Percentiles rank a stretch among this genome's conserved stretches.
phyloP scores from a whole-genome alignment of 64 coral and sea anemone species.

The Montipora cactus region DNA sequence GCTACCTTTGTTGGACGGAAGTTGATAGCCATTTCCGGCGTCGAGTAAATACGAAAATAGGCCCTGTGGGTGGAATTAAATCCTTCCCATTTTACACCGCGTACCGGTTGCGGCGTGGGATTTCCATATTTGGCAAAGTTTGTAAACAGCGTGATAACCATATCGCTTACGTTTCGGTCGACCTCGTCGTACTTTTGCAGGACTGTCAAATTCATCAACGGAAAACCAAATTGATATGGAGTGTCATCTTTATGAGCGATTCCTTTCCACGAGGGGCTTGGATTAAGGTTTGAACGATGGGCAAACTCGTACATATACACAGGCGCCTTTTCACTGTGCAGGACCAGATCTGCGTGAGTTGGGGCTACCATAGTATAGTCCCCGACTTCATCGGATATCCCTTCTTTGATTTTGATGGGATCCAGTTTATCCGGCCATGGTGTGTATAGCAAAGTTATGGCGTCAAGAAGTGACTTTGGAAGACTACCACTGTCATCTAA shows the following conservation, averaged over 20 bases:
- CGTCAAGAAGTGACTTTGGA: conserved; percentile 13
- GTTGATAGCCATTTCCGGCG: conserved; percentile 45
- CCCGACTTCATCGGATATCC: conserved; percentile 50
- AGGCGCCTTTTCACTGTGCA: conserved; percentile 59
- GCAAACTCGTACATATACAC: conserved; percentile 74
- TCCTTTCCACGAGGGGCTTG: conserved; percentile 61
- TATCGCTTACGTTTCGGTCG: conserved; percentile 76
- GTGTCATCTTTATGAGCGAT: conserved; percentile 75
- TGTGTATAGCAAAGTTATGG: conserved; percentile 61
- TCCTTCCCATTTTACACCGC: conserved; percentile 36
- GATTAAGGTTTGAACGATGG: conserved; percentile 44
- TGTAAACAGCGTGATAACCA: conserved; percentile 72
- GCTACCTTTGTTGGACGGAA: conserved; percentile 45
- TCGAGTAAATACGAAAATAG: conserved; percentile 38
- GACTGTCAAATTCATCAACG: conserved; percentile 54
- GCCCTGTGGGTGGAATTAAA: conserved; percentile 45
- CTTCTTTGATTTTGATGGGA: conserved; percentile 1
- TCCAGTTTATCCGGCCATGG: conserved; percentile 63
- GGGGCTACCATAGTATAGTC: conserved; percentile 76
- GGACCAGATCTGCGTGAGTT: conserved; percentile 31
- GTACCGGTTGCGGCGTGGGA: conserved; percentile 46
- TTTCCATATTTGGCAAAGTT: conserved; percentile 85
- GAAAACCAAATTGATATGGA: conserved; percentile 81
- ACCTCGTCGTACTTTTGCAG: conserved; percentile 63
- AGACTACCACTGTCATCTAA: not conserved